Evolutionary conservation across 1,140 invertebrate genomes (phyloP).

Genomic region (Heliconius hermathena): DNA sequence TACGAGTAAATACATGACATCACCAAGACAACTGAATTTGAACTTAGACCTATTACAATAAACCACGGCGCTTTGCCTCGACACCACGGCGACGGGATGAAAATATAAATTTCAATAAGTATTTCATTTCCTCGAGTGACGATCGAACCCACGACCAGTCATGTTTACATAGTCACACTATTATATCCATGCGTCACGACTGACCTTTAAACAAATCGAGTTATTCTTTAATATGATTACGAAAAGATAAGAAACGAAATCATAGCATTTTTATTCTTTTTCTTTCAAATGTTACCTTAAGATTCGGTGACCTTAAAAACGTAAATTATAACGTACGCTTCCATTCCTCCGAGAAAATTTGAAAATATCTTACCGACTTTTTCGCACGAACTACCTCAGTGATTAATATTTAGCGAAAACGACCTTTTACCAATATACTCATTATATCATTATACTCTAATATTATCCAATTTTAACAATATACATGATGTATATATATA

Average conservation of each 20-base stretch:
- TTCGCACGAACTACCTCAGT: slow-evolving; percentile 22
- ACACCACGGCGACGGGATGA: neutral
- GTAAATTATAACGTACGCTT: slow-evolving; percentile 32
- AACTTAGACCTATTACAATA: no score
- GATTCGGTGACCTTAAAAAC: slow-evolving; percentile 16
- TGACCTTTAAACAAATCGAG: neutral
- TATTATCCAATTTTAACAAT: no score
- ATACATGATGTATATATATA: no score
- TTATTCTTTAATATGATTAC: neutral
- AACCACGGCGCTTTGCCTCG: no score
- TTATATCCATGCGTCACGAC: no score
- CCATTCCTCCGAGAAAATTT: slow-evolving; percentile 14
- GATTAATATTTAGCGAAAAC: slow-evolving; percentile 21
- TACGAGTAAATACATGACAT: no score
- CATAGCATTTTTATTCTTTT: neutral
- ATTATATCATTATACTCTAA: no score
- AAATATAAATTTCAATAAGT: no score
- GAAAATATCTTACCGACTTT: slow-evolving; percentile 17
- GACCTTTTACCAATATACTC: no score
- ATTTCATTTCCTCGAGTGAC: no score
- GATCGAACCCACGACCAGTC: neutral
- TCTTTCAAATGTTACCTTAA: slow-evolving; percentile 19
- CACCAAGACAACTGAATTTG: no score
- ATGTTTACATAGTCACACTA: neutral
- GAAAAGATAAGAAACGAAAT: neutral